phyloP scores from a whole-genome alignment of 1,140 invertebrate genomes.

The Leptinotarsa defecta region DNA sequence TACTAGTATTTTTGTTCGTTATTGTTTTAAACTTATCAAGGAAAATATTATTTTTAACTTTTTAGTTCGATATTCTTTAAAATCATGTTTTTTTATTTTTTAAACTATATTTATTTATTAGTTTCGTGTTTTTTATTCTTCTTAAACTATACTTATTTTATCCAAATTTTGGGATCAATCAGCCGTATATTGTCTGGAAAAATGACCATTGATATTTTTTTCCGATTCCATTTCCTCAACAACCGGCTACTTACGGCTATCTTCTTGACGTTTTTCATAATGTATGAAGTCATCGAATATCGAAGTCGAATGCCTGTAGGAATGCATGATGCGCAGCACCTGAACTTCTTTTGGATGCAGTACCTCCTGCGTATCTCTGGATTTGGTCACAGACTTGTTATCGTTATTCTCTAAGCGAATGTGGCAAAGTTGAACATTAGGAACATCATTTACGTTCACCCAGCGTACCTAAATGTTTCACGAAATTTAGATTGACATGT shows the following conservation, averaged over 20 bases:
- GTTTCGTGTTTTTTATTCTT: too few relatives aligned
- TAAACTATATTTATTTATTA: too few relatives aligned
- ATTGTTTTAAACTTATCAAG: too few relatives aligned
- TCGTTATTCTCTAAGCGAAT: slow-evolving; percentile 98
- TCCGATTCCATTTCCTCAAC: slow-evolving; percentile 36
- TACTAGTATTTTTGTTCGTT: too few relatives aligned
- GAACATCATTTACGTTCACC: slow-evolving; percentile 98
- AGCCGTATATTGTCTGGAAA: too few relatives aligned
- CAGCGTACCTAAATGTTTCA: slow-evolving; percentile 86
- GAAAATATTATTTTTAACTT: too few relatives aligned
- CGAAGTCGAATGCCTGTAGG: slow-evolving; percentile 83
- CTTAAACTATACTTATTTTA: too few relatives aligned
- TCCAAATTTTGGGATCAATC: too few relatives aligned
- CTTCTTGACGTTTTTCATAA: slow-evolving; percentile 95
- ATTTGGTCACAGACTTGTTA: slow-evolving; percentile 98
- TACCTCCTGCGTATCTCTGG: slow-evolving; percentile 97
- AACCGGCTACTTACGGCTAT: slow-evolving; percentile 65
- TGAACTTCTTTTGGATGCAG: slow-evolving; percentile 86
- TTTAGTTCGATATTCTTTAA: too few relatives aligned
- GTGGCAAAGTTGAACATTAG: slow-evolving; percentile 83
- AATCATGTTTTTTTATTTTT: too few relatives aligned
- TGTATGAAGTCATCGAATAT: slow-evolving; percentile 98
- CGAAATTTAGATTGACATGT: too few relatives aligned
- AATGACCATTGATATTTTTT: too few relatives aligned
- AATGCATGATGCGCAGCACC: slow-evolving; percentile 55